Evolutionary conservation across 2,113 vertebrate species (phyloP).

Genomic region (Egretta garzetta): DNA sequence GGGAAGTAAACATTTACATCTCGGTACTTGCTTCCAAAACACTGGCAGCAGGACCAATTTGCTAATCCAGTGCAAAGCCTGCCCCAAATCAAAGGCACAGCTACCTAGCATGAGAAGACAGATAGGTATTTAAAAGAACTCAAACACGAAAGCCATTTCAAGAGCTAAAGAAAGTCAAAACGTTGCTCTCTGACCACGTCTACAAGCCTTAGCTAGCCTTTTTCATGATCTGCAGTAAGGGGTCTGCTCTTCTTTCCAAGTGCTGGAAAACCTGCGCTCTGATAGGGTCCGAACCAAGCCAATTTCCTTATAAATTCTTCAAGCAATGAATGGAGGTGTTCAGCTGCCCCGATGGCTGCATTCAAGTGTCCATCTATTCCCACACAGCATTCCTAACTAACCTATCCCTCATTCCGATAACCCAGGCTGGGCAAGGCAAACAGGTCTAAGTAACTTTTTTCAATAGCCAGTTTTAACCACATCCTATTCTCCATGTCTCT

Average conservation of each 20-base stretch:
- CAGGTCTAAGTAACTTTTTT: background rate
- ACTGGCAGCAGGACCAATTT: background rate
- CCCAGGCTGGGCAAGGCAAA: background rate
- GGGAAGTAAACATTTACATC: background rate
- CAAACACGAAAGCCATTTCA: background rate
- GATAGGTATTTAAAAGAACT: background rate
- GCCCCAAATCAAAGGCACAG: background rate
- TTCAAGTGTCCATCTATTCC: background rate
- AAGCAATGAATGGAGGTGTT: background rate
- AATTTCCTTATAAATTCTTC: background rate
- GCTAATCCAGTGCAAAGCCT: background rate
- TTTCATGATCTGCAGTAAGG: background rate
- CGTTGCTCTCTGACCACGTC: background rate
- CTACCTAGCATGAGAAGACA: background rate
- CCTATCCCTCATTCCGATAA: background rate
- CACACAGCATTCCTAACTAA: background rate
- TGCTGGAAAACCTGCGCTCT: background rate
- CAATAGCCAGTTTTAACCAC: background rate
- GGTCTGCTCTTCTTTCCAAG: background rate
- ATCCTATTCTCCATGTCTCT: background rate
- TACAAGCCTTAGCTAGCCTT: background rate
- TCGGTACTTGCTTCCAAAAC: slow-evolving; percentile 23
- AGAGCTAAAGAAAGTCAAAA: background rate
- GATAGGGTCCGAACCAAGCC: background rate
- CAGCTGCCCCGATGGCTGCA: background rate